These are phyloP conservation scores for Leptothorax acervorum DNA, from an alignment of 2,888 invertebrate species.

Conservation along the genomic window DNA sequence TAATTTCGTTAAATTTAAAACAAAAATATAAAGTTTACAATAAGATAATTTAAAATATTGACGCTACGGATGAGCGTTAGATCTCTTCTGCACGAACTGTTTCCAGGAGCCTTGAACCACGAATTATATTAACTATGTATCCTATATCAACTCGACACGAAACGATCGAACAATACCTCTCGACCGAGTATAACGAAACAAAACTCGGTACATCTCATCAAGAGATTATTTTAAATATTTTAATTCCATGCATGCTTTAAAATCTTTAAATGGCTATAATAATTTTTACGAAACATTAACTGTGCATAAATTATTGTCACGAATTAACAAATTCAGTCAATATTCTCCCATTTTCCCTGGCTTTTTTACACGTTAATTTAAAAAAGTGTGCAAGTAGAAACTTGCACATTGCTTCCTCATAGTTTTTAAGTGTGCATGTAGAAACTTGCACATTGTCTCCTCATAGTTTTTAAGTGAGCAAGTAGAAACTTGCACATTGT, in stretches of 20 bases:
- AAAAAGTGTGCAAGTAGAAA: too few species aligned
- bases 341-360: too few species aligned
- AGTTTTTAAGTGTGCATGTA: too few species aligned
- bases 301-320: background rate
- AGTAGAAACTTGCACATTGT: too few species aligned
- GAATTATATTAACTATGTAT: conserved; percentile 24
- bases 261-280: background rate
- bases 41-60: background rate
- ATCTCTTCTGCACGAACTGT: background rate
- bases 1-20: conserved; percentile 7
- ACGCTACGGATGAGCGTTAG: background rate
- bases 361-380: too few species aligned
- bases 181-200: background rate
- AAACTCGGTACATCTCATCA: background rate
- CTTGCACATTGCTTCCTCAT: too few species aligned
- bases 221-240: background rate
- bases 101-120: background rate
- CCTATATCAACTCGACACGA: background rate
- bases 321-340: too few species aligned
- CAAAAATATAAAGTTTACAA: background rate
- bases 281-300: background rate
- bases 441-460: too few species aligned
- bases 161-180: background rate
- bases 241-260: background rate
- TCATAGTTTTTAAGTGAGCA: too few species aligned